These are phyloP conservation scores for Dendroctonus valens DNA, from an alignment of 1,140 invertebrate genomes.

Conservation along the genomic window DNA sequence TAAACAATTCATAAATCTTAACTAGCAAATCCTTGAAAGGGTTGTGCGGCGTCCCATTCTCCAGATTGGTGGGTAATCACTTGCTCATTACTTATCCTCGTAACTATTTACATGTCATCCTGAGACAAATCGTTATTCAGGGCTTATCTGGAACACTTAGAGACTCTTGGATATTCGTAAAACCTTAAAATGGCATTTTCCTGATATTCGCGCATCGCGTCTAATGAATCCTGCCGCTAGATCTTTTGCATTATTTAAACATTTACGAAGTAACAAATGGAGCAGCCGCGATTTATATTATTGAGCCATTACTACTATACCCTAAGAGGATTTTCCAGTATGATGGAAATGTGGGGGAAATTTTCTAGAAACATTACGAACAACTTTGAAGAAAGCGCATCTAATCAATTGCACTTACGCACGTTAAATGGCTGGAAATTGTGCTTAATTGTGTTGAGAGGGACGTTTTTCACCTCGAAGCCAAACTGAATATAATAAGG, in stretches of 20 bases:
- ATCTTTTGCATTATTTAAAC: slow-evolving; percentile 44
- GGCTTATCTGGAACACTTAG: slow-evolving; percentile 36
- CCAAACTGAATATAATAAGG: slow-evolving; percentile 20
- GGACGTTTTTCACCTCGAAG: not conserved
- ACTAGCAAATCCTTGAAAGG: slow-evolving; percentile 26
- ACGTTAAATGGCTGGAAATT: too few species aligned
- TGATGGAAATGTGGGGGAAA: not conserved
- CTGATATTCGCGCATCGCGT: slow-evolving; percentile 23
- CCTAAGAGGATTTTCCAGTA: slow-evolving; percentile 7
- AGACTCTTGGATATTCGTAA: slow-evolving; percentile 27
- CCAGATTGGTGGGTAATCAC: slow-evolving; percentile 49
- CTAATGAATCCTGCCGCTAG: slow-evolving; percentile 24
- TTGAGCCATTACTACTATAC: slow-evolving; percentile 8
- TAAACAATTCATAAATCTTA: slow-evolving; percentile 30
- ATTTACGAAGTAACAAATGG: slow-evolving; percentile 40
- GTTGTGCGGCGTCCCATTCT: slow-evolving; percentile 44
- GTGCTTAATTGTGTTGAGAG: too few species aligned
- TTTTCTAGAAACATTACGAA: not conserved
- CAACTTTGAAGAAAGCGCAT: not conserved
- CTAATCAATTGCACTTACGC: too few species aligned
- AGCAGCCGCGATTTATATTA: slow-evolving; percentile 19
- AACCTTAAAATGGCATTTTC: slow-evolving; percentile 36
- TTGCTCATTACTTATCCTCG: slow-evolving; percentile 49
- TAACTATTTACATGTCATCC: slow-evolving; percentile 43
- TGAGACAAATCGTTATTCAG: slow-evolving; percentile 35